Evolutionary conservation across 2,797 vertebrate genomes (phyloP), one percentile per base, ranked within the genome.

Genomic region (Notoglanidium macrostoma): DNA sequence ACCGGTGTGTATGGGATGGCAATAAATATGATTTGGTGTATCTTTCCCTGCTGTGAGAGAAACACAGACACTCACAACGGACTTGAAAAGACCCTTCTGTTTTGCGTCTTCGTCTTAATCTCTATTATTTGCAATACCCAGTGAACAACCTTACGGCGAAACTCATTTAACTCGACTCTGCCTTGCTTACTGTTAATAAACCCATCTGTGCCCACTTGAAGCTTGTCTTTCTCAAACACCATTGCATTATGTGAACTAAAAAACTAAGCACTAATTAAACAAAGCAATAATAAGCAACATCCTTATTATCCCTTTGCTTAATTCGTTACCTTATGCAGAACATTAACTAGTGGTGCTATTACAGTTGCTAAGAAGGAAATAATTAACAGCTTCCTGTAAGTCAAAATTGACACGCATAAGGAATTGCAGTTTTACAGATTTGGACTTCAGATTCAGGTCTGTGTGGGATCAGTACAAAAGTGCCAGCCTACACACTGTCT

Each of bases 361-460:
- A 61, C 21, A 61, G 35, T 44, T n/a, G 23, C 2, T 23, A 79
- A 40, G 35, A 44, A 61, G 0, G 2, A 55, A 21, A 35, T 55
- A 10, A 78, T 57, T 55, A 57, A 78, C 32, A 46, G 40, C 26
- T 63, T 46, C 59, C 35, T n/a, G 23, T n/a, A 81, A n/a, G 35
- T 63, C n/a, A 49, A 19, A 82, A 9, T 1, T 4, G 44, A 65
- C 59, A 49, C 29, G 40, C 51, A 23, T 79, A 79, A 57, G 17
- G 77, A 65, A 65, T 2, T 46, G 5, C 7, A 65, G 26, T 29
- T 44, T 84, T 40, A 72, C 49, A 17, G 83, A 84, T 80, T 9
- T 85, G 83, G 76, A 55, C 83, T 85, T 74, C 26, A 85, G 40
- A 85, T 85, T 61, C 57, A 61, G 26, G 26, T 46, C 70, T 46